Evolutionary conservation across 2,888 invertebrate genomes (phyloP), one percentile per base, ranked within the genome.

Genomic region (Tanypteryx hageni): DNA sequence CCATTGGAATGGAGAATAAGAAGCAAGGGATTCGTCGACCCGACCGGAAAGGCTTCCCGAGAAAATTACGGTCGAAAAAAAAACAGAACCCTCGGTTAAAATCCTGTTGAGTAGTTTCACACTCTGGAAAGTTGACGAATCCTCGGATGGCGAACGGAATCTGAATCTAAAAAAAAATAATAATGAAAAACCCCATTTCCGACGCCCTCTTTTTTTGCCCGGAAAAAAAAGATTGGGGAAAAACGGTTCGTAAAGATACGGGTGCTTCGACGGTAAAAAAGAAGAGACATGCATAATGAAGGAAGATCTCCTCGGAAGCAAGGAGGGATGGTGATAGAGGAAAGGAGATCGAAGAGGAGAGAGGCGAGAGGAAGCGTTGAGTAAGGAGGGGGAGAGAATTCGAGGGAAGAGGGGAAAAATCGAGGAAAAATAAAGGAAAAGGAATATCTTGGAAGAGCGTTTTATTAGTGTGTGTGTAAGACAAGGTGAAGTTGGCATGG

Each of bases 261-360:
- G 44, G 44, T 3, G 44, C 5, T 44, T 44, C 44, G 68, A n/a
- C 68, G 68, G 76, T 27, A 22, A 76, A 27, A 76, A 76, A 76
- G 27, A 76, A 76, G 76, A 27, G 76, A 76, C 76, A 76, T 76
- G 76, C 76, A 76, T 76, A 76, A 76, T 76, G 76, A 76, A 76
- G 11, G 76, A 76, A n/a, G 68, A 68, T 68, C 68, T 68, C 68
- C 68, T 68, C 68, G 76, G 76, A 76, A 76, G 76, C 22, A 76
- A 76, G 27, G 76, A 76, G 22, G 22, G 27, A 27, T 13, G 27
- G 76, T 76, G 76, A n/a, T n/a, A n/a, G 5, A 76, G n/a, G 22
- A n/a, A 10, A 5, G 76, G 27, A 11, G 16, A 76, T 13, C 22
- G 27, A 76, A 27, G 76, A 18, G 11, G 68, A n/a, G 44, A 5